Evolutionary conservation across 2,888 invertebrate species (phyloP).

Genomic region (Masnerella sp.): DNA sequence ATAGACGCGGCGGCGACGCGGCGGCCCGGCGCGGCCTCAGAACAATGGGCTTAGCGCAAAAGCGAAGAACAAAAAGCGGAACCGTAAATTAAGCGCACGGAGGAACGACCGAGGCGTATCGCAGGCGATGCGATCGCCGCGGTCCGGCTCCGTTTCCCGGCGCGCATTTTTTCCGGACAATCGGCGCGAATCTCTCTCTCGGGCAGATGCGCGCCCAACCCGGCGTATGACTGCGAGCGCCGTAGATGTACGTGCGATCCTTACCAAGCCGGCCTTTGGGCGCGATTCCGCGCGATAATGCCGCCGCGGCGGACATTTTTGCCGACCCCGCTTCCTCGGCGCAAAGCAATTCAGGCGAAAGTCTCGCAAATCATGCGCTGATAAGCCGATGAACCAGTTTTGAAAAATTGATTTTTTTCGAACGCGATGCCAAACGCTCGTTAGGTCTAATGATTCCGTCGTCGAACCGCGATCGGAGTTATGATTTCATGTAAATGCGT

Average conservation of each 20-base stretch:
- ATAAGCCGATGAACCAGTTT: too few species aligned
- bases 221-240: conserved; percentile 53
- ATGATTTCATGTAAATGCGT: too few species aligned
- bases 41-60: conserved; percentile 50
- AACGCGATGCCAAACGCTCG: too few species aligned
- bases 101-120: conserved; percentile 59
- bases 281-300: conserved; percentile 53
- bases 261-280: conserved; percentile 53
- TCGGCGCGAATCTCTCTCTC: conserved; percentile 61
- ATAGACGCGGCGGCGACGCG: neutral
- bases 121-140: conserved; percentile 56
- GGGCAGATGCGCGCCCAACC: conserved; percentile 54
- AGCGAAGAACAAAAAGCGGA: conserved; percentile 52
- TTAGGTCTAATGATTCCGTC: too few species aligned
- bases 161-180: conserved; percentile 60
- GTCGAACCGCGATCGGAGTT: too few species aligned
- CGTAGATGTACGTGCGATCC: conserved; percentile 59
- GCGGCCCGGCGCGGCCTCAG: conserved; percentile 18
- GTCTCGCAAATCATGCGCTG: too few species aligned
- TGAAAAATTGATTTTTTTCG: too few species aligned
- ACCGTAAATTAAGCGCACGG: conserved; percentile 56
- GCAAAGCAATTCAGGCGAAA: neutral
- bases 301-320: too few species aligned
- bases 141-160: conserved; percentile 53
- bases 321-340: too few species aligned